Evolutionary conservation across 92 coral and sea anemone genomes (phyloP).

Genomic region (Plumapathes pennacea): DNA sequence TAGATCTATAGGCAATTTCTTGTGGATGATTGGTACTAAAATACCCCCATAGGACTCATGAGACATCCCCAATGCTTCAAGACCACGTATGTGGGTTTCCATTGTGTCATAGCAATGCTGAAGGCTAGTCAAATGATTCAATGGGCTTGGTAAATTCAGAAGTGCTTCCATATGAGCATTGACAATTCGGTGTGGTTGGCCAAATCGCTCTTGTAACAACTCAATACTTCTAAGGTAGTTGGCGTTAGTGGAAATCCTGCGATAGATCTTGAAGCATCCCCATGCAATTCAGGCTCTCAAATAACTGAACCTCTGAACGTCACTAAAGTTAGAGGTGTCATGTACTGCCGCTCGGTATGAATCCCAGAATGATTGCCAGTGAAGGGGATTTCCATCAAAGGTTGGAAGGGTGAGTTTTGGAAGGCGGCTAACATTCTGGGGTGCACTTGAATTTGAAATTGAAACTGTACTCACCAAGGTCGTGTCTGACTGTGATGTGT

Average conservation of each 20-base stretch:
- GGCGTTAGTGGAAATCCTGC: constrained; percentile 33
- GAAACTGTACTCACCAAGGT: no score
- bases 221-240: constrained; percentile 10
- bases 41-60: constrained; percentile 41
- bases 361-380: constrained; percentile 24
- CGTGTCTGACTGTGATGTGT: no score
- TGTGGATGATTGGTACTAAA: constrained; percentile 29
- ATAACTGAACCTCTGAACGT: constrained; percentile 18
- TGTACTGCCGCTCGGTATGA: constrained; percentile 32
- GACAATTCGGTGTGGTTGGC: constrained; percentile 1
- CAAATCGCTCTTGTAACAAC: constrained; percentile 11
- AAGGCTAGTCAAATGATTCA: constrained; percentile 8
- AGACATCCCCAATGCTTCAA: constrained; percentile 22
- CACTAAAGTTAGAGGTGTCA: constrained; percentile 1
- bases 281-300: constrained; percentile 12
- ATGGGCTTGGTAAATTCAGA: constrained; percentile 17
- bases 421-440: no score
- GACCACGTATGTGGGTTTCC: constrained; percentile 24
- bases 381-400: constrained; percentile 16
- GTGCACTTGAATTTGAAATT: no score
- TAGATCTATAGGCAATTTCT: constrained; percentile 3
- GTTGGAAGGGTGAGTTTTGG: constrained; percentile 19
- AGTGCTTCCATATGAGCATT: constrained; percentile 22
- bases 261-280: constrained; percentile 24
- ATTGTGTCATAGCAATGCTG: constrained; percentile 14